Evolutionary conservation across 2,888 invertebrate genomes (phyloP).

Genomic region (Serrognathus titanus): DNA sequence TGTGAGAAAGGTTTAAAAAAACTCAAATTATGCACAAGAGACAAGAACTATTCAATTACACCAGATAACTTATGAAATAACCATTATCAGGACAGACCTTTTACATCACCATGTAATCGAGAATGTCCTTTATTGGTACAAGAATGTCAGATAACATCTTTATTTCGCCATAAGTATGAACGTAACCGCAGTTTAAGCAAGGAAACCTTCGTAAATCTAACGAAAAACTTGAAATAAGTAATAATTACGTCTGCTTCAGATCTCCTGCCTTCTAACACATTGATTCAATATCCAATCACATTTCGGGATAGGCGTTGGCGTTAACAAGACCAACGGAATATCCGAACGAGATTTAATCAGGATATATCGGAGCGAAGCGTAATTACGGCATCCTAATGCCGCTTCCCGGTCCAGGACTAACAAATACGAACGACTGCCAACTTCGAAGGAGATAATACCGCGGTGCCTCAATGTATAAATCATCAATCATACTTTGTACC

Average conservation of each 20-base stretch:
- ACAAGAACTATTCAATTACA: too few species aligned
- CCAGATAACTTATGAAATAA: not conserved
- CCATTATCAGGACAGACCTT: not conserved
- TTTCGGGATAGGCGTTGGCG: not conserved
- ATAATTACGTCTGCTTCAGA: too few species aligned
- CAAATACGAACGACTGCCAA: not conserved
- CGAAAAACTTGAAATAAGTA: too few species aligned
- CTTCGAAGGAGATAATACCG: not conserved
- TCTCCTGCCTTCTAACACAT: not conserved
- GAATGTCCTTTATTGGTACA: not conserved
- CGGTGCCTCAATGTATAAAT: not conserved
- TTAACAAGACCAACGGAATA: not conserved
- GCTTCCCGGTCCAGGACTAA: not conserved
- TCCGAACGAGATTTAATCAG: constrained; percentile 2
- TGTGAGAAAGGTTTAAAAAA: too few species aligned
- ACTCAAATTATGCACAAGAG: too few species aligned
- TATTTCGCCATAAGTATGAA: not conserved
- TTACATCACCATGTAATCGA: not conserved
- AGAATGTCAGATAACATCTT: not conserved
- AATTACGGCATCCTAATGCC: not conserved
- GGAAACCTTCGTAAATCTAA: not conserved
- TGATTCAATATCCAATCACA: constrained; percentile 1
- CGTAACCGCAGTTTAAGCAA: not conserved
- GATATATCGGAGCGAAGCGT: not conserved
- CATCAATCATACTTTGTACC: constrained; percentile 4